A percentile compares a stretch with the other conserved stretches of the same genome.
Conservation (phyloP, 2,888 invertebrate genomes). For the Colostygia pectinataria region DNA sequence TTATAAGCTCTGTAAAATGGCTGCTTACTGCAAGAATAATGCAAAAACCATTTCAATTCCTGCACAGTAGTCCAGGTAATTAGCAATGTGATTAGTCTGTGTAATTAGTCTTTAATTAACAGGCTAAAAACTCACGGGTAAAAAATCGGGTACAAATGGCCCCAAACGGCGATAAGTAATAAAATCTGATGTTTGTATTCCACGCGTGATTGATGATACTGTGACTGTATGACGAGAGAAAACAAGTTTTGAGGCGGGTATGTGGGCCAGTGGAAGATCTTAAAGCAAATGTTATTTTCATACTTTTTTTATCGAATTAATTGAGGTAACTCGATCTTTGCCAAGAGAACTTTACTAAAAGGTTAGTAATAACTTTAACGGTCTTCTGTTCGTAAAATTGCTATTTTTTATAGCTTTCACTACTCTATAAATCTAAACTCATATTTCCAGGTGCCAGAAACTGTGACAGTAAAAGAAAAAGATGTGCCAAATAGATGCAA, state of each 20-base stretch:
- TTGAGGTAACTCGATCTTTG: no score
- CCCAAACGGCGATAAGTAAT: conserved; percentile 53
- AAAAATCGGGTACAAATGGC: no score
- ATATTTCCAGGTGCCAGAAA: conserved; percentile 58
- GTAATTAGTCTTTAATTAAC: conserved; percentile 16
- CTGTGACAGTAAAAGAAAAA: conserved; percentile 59
- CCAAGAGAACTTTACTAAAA: no score
- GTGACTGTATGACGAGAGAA: conserved; percentile 53
- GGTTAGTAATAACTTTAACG: no score
- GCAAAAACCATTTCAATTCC: background rate
- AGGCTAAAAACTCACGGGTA: conserved; percentile 20
- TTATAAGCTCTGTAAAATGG: no score
- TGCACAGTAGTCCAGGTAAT: conserved; percentile 14
- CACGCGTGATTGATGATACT: conserved; percentile 62
- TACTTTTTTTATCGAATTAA: no score
- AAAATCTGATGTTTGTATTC: conserved; percentile 63
- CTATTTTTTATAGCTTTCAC: conserved; percentile 41
- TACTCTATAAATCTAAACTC: conserved; percentile 34
- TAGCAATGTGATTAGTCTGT: conserved; percentile 15
- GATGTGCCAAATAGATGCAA: conserved; percentile 79
- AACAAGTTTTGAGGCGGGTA: conserved; percentile 51
- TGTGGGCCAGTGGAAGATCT: conserved; percentile 40
- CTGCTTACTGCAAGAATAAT: no score
- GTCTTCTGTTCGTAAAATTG: no score
- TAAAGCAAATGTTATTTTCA: no score